Conservation (phyloP, 2,113 vertebrate genomes). For the Numida meleagris region DNA sequence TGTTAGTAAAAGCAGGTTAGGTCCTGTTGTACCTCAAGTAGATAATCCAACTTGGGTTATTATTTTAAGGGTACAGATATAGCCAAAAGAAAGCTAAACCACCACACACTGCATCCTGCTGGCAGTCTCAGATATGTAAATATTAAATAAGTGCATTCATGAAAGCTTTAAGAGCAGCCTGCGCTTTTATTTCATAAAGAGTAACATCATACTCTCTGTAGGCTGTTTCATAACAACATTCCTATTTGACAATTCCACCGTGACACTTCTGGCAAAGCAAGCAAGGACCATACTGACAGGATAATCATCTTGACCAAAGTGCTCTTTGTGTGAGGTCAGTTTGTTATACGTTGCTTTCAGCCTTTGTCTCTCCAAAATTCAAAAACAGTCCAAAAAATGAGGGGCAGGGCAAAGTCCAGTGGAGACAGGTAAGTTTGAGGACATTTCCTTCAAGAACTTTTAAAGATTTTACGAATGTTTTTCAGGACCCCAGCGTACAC, state of each 20-base stretch:
- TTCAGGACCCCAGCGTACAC: neutral
- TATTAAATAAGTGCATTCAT: neutral
- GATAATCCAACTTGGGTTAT: neutral
- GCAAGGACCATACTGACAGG: neutral
- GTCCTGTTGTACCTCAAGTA: neutral
- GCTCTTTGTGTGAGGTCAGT: neutral
- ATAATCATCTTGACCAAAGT: neutral
- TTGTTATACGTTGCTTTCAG: neutral
- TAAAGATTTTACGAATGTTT: neutral
- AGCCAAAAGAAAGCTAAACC: conserved; percentile 36
- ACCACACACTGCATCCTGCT: neutral
- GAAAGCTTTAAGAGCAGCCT: conserved; percentile 19
- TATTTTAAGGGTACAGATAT: neutral
- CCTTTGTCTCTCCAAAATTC: neutral
- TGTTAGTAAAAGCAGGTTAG: neutral
- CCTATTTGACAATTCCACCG: neutral
- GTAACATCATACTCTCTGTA: neutral
- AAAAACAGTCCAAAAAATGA: neutral
- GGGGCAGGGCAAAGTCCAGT: neutral
- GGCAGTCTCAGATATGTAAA: neutral
- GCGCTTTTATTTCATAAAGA: neutral
- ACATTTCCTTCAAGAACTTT: neutral
- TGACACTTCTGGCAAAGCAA: neutral
- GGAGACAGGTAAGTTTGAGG: neutral
- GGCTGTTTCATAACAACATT: neutral